phyloP scores from a whole-genome alignment of 2,888 invertebrate genomes.

The Tetheella fluctuosa region DNA sequence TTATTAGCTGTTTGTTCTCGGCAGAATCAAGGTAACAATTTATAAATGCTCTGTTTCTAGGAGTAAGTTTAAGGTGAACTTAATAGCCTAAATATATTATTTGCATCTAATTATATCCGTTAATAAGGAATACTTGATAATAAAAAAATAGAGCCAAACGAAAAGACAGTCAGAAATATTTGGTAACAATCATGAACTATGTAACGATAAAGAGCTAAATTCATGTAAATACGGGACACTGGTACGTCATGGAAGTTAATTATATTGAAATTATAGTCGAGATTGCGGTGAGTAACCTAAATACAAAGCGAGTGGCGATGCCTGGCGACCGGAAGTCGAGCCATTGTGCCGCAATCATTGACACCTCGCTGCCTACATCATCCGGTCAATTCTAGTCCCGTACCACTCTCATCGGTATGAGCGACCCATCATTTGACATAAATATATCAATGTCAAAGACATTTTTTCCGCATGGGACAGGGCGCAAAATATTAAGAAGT shows the following conservation, averaged over 20 bases:
- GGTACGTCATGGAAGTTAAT: slow-evolving; percentile 70
- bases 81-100: too few species aligned
- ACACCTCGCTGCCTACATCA: slow-evolving; percentile 77
- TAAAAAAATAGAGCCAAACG: background rate
- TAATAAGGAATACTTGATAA: too few species aligned
- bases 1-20: too few species aligned
- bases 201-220: slow-evolving; percentile 39
- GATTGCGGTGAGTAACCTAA: slow-evolving; percentile 83
- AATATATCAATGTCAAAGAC: slow-evolving; percentile 24
- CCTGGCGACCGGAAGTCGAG: slow-evolving; percentile 71
- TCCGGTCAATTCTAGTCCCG: slow-evolving; percentile 75
- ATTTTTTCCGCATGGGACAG: background rate
- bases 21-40: too few species aligned
- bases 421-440: background rate
- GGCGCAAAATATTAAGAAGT: background rate
- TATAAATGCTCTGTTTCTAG: background rate
- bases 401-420: slow-evolving; percentile 28
- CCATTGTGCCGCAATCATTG: slow-evolving; percentile 82
- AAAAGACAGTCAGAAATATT: background rate
- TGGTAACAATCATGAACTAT: slow-evolving; percentile 14
- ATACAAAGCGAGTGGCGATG: slow-evolving; percentile 76
- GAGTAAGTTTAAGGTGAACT: too few species aligned
- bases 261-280: slow-evolving; percentile 76
- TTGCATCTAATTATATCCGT: too few species aligned
- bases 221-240: slow-evolving; percentile 60